A percentile compares a stretch with the other conserved stretches of the same genome.
Evolutionary conservation across 2,797 vertebrate genomes (phyloP).

Genomic region (Lepus oiostolus): DNA sequence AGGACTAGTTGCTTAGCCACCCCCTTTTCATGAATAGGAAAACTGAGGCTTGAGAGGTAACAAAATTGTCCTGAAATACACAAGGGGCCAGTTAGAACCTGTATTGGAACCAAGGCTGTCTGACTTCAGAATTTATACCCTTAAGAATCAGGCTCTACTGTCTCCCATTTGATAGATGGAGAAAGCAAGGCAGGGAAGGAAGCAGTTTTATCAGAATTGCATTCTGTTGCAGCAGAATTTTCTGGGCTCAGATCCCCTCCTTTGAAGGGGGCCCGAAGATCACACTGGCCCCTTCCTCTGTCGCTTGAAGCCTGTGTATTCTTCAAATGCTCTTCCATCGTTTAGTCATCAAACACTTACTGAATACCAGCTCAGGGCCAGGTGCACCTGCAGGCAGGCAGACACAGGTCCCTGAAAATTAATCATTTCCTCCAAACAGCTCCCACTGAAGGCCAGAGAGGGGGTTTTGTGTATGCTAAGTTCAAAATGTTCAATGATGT

Average conservation of each 20-base stretch:
- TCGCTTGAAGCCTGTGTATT: background rate
- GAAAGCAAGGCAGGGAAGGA: conserved; percentile 9
- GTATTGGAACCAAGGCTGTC: background rate
- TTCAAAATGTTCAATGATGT: background rate
- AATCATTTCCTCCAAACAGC: background rate
- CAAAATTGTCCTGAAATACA: background rate
- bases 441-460: background rate
- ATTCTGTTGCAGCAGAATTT: background rate
- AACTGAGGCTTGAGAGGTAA: background rate
- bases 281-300: background rate
- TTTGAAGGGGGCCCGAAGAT: background rate
- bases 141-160: background rate
- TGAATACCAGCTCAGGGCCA: background rate
- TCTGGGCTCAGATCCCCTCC: background rate
- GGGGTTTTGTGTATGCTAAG: background rate
- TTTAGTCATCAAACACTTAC: background rate
- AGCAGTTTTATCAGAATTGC: background rate
- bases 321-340: background rate
- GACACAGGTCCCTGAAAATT: background rate
- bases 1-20: background rate
- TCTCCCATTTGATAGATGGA: background rate
- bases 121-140: background rate
- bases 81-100: background rate
- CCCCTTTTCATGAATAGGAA: background rate
- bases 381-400: background rate